Evolutionary conservation across 2,113 vertebrate genomes (phyloP).

Genomic region (Scytalopus superciliaris): DNA sequence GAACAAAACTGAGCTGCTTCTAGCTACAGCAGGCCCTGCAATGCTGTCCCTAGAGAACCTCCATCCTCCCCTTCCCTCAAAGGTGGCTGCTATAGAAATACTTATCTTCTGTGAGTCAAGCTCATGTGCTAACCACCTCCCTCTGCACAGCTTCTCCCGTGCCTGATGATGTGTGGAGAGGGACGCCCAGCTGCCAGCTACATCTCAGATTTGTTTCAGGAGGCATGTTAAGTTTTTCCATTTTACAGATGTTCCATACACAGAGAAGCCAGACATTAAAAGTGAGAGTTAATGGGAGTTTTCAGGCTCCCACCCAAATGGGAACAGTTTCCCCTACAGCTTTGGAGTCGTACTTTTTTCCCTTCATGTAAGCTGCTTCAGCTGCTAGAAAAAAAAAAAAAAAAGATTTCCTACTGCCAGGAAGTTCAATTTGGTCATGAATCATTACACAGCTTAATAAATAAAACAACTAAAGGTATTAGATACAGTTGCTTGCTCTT

Average conservation of each 20-base stretch:
- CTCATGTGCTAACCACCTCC: constrained; percentile 22
- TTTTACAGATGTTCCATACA: not conserved
- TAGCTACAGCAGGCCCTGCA: not conserved
- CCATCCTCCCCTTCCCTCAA: not conserved
- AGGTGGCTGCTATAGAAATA: constrained; percentile 21
- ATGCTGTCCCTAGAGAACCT: not conserved
- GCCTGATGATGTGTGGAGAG: not conserved
- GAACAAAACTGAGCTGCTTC: not conserved
- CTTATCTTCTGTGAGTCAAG: constrained; percentile 32
- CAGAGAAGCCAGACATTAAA: not conserved
- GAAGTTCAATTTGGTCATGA: not conserved
- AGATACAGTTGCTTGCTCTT: not conserved
- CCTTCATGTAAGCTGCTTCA: not conserved
- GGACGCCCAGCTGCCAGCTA: not conserved
- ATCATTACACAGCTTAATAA: constrained; percentile 6
- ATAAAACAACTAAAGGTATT: not conserved
- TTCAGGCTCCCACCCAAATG: constrained; percentile 27
- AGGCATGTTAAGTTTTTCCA: constrained; percentile 42
- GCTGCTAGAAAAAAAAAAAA: not conserved
- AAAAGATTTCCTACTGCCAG: not conserved
- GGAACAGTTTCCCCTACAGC: not conserved
- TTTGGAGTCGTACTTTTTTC: not conserved
- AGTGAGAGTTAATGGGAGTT: not conserved
- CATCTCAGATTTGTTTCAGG: constrained; percentile 13
- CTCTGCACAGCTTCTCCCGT: not conserved